Percentiles rank a stretch among this genome's conserved stretches.
These are phyloP conservation scores for Symphodus melops DNA, from an alignment of 2,113 vertebrate species.

Conservation along the genomic window DNA sequence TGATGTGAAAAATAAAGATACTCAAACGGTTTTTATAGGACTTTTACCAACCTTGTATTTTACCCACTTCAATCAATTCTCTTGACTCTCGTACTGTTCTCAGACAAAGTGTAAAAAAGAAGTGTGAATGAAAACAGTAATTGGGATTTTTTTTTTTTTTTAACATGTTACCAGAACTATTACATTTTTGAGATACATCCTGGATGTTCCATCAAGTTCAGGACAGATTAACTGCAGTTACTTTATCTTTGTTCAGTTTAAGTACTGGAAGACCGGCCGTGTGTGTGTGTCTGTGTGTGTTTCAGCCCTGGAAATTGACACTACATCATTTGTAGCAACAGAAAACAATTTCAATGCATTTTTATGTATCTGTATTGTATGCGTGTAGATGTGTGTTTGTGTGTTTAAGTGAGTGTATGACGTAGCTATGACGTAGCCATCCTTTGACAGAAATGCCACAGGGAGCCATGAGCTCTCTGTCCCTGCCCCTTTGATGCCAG, in stretches of 20 bases:
- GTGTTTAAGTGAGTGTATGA: constrained; percentile 9
- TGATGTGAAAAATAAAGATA: constrained; percentile 25
- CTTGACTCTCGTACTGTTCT: no score
- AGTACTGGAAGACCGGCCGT: not conserved
- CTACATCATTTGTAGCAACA: not conserved
- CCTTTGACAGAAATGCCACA: constrained; percentile 68
- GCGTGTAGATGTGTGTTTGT: constrained; percentile 16
- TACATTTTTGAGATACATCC: no score
- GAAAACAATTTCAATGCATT: constrained; percentile 17
- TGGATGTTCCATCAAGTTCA: no score
- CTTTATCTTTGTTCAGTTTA: no score
- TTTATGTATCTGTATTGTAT: not conserved
- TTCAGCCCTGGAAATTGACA: constrained; percentile 15
- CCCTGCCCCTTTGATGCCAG: constrained; percentile 72
- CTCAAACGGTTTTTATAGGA: constrained; percentile 19
- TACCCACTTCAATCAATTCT: not conserved
- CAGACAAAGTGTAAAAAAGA: no score
- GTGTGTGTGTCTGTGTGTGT: not conserved
- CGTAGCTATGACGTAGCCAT: constrained; percentile 39
- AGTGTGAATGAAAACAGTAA: no score
- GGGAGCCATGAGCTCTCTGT: constrained; percentile 62
- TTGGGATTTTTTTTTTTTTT: no score
- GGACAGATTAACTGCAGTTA: no score
- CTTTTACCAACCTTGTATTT: not conserved
- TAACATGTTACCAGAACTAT: no score